Evolutionary conservation across 2,797 vertebrate species (phyloP).

Genomic region (Pangasius mekongensis): DNA sequence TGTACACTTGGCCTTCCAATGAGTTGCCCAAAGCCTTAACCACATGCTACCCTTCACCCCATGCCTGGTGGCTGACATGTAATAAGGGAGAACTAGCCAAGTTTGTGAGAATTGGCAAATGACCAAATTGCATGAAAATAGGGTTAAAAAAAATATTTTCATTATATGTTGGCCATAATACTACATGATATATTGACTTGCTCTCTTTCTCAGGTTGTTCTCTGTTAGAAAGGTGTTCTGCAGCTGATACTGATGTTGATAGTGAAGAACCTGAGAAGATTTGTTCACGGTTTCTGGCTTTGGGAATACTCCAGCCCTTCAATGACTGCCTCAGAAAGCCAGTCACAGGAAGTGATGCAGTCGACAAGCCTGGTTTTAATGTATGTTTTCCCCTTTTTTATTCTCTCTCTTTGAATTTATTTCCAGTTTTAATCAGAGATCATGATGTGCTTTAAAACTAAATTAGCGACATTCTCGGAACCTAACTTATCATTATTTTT

Average conservation of each 20-base stretch:
- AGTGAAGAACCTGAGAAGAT: conserved; percentile 82
- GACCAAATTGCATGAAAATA: neutral
- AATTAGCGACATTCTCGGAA: neutral
- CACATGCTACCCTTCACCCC: neutral
- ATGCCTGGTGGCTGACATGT: neutral
- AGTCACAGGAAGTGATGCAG: conserved; percentile 67
- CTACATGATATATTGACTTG: neutral
- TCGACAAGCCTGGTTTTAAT: conserved; percentile 75
- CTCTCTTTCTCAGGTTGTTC: conserved; percentile 74
- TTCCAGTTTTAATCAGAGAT: neutral
- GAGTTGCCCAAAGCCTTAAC: neutral
- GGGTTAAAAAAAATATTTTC: neutral
- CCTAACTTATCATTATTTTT: neutral
- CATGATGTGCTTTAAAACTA: neutral
- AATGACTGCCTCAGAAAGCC: conserved; percentile 80
- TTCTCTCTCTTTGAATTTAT: conserved; percentile 6
- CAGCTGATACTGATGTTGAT: conserved; percentile 70
- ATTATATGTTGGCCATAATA: neutral
- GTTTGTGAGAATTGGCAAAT: neutral
- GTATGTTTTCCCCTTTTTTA: conserved; percentile 72
- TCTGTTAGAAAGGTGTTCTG: conserved; percentile 85
- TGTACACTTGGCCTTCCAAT: neutral
- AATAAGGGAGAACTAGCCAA: neutral
- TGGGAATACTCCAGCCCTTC: conserved; percentile 88
- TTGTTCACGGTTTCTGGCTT: conserved; percentile 85